Percentiles rank a stretch among this genome's conserved stretches.
Conservation (phyloP, 2,113 vertebrate genomes). For the Stigmatopora argus region DNA sequence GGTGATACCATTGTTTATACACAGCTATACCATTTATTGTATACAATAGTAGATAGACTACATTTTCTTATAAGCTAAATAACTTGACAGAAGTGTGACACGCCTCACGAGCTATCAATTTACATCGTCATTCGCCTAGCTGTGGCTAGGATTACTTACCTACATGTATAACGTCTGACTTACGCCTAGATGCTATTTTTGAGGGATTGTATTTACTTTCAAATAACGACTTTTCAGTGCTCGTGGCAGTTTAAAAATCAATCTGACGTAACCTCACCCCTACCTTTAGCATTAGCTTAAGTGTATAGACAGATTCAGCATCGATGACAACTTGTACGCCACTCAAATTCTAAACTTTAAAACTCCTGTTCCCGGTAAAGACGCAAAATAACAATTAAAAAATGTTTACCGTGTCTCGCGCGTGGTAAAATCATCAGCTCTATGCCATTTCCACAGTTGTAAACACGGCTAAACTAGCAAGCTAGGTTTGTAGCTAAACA, state of each 20-base stretch:
- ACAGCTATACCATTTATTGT: background rate
- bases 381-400: background rate
- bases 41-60: background rate
- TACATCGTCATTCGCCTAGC: background rate
- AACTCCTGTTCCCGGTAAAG: slow-evolving; percentile 23
- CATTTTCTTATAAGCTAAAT: background rate
- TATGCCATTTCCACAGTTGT: slow-evolving; percentile 21
- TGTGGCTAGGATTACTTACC: too few relatives aligned
- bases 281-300: slow-evolving; percentile 29
- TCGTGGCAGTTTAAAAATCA: background rate
- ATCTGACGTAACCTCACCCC: background rate
- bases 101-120: background rate
- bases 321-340: slow-evolving; percentile 24
- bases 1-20: background rate
- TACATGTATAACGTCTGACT: background rate
- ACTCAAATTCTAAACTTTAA: background rate
- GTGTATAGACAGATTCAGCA: slow-evolving; percentile 11
- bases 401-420: background rate
- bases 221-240: background rate
- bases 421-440: slow-evolving; percentile 9
- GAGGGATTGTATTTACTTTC: background rate
- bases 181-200: too few relatives aligned
- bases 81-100: background rate
- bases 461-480: slow-evolving; percentile 25
- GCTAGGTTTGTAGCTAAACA: slow-evolving; percentile 25